Evolutionary conservation across 2,888 invertebrate genomes (phyloP), one percentile per base, ranked within the genome.

Genomic region (Aquatica leii): DNA sequence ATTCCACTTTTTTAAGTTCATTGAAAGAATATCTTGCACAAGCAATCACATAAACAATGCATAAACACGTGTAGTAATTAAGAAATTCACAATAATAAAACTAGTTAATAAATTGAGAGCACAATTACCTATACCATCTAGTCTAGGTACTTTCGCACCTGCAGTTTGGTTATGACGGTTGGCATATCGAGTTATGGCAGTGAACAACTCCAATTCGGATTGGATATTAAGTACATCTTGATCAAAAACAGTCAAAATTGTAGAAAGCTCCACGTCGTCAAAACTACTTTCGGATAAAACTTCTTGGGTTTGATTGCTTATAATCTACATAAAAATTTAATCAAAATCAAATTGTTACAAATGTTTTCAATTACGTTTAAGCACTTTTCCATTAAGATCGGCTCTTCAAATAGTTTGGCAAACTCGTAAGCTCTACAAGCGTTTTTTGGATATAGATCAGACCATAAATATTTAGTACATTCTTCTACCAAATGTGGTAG

Each of bases 351-450:
- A 50, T 37, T 21, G 9, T 56, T 21, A 55, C 20, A 14, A 34
- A 57, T n/a, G 8, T 24, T 4, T 14, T 15, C n/a, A 17, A 71
- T 74, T 75, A 90, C 91, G 84, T 89, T 88, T 77, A 94, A 84
- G 78, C 93, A 93, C 78, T 92, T 91, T 31, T 91, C 90, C 89
- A 92, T 90, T 0, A 94, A 82, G 1, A 88, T 87, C 62, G 90
- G 90, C 76, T 94, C 93, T 65, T 94, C 94, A 80, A 94, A 94
- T 0, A 94, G 81, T 68, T 91, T 89, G 0, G 93, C 93, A 83
- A 94, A 94, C 77, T 94, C 94, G 76, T 92, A 94, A 0, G 94
- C 93, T 50, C 93, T 82, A 69, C 93, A 94, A 0, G 92, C 94
- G 80, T 93, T 94, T 74, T 89, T 89, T 0, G 93, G 90, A 62